Conservation (phyloP, 2,113 vertebrate species). For the Phocoena sinus region DNA sequence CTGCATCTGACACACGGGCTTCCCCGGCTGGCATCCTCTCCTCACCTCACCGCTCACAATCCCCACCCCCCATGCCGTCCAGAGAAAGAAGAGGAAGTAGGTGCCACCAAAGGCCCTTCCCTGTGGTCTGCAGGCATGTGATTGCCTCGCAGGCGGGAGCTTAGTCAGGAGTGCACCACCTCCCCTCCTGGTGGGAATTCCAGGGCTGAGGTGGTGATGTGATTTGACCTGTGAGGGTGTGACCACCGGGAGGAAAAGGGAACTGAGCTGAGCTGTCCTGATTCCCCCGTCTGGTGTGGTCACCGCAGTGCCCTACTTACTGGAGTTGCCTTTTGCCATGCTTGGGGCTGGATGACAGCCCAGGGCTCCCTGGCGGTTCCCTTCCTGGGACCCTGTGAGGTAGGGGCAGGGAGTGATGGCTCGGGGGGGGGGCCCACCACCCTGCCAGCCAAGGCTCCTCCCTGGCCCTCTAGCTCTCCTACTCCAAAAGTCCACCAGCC, state of each 20-base stretch:
- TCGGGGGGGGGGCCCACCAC: not conserved
- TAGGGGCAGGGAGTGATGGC: not conserved
- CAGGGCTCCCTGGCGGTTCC: not conserved
- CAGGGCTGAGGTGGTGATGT: not conserved
- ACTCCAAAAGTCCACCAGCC: not conserved
- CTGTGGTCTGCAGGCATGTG: not conserved
- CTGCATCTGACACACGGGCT: accelerated
- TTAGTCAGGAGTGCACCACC: not conserved
- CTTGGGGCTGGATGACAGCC: not conserved
- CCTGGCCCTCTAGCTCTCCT: not conserved
- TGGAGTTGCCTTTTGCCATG: not conserved
- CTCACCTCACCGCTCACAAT: too few relatives aligned
- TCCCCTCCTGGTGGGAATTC: constrained; percentile 33
- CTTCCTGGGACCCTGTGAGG: not conserved
- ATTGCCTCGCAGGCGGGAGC: not conserved
- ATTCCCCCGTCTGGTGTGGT: constrained; percentile 4
- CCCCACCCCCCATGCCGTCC: too few relatives aligned
- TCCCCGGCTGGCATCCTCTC: accelerated
- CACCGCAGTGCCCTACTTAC: not conserved
- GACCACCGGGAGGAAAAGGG: not conserved
- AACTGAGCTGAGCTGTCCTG: constrained; percentile 10
- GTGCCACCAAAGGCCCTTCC: not conserved
- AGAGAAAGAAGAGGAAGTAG: not conserved
- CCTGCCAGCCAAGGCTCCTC: not conserved
- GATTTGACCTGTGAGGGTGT: constrained; percentile 4